Percentiles rank a stretch among this genome's conserved stretches.
Conservation (phyloP, 2,888 invertebrate species). For the Unio pictorum region DNA sequence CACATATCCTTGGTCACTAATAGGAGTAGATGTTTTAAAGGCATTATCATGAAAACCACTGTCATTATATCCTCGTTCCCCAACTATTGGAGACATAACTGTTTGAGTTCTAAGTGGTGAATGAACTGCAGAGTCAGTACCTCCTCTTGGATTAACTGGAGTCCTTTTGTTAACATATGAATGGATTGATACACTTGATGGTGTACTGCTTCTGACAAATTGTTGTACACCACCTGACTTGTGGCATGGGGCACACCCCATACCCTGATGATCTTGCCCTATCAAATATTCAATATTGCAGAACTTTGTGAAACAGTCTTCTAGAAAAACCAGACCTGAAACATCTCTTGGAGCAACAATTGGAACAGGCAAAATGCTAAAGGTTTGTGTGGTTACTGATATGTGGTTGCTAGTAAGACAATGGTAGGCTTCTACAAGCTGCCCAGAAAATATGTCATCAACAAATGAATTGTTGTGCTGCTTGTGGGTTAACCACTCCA, state of each 20-base stretch:
- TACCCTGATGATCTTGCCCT: slow-evolving; percentile 36
- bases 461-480: slow-evolving; percentile 60
- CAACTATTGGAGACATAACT: slow-evolving; percentile 57
- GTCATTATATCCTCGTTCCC: slow-evolving; percentile 49
- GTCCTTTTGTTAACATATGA: not conserved
- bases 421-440: slow-evolving; percentile 65
- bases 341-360: slow-evolving; percentile 54
- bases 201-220: too few species aligned
- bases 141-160: slow-evolving; percentile 4
- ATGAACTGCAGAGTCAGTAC: slow-evolving; percentile 33
- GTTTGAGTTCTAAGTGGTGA: slow-evolving; percentile 26
- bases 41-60: slow-evolving; percentile 62
- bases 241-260: not conserved
- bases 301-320: slow-evolving; percentile 66
- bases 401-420: slow-evolving; percentile 61
- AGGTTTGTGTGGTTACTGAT: slow-evolving; percentile 65
- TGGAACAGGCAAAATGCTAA: slow-evolving; percentile 67
- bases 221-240: too few species aligned
- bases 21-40: slow-evolving; percentile 66
- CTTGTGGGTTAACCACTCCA: slow-evolving; percentile 70
- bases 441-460: slow-evolving; percentile 67
- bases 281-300: slow-evolving; percentile 62
- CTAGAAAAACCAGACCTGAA: slow-evolving; percentile 58
- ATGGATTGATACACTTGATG: too few species aligned
- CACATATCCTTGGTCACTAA: slow-evolving; percentile 26